Percentiles rank a stretch among this genome's conserved stretches.
phyloP scores from a whole-genome alignment of 2,113 vertebrate genomes.

The Channa argus region DNA sequence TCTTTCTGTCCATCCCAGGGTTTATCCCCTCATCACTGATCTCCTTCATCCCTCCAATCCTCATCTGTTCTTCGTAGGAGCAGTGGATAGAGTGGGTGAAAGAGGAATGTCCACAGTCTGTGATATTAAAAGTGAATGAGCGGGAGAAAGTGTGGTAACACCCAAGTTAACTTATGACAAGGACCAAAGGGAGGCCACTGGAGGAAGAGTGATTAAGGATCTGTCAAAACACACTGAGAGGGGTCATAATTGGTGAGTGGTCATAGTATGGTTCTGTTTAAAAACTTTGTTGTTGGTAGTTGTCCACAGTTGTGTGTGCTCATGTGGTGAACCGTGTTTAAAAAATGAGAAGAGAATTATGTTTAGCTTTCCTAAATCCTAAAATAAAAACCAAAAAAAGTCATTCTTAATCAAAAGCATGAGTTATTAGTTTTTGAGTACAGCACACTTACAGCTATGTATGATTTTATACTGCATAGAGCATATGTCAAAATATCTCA shows the following conservation, averaged over 20 bases:
- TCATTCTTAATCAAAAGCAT: too few species aligned
- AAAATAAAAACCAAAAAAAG: too few species aligned
- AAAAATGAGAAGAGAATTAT: neutral
- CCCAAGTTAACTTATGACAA: slow-evolving; percentile 48
- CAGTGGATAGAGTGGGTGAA: slow-evolving; percentile 59
- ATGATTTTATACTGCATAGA: too few species aligned
- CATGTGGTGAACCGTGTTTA: neutral
- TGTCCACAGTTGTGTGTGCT: slow-evolving; percentile 5
- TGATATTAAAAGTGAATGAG: slow-evolving; percentile 71
- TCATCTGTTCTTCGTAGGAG: slow-evolving; percentile 82
- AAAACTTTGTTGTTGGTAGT: slow-evolving; percentile 2
- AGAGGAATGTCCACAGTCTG: slow-evolving; percentile 58
- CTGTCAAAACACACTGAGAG: slow-evolving; percentile 31
- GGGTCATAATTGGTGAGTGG: slow-evolving; percentile 66
- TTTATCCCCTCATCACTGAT: slow-evolving; percentile 86
- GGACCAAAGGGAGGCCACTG: slow-evolving; percentile 26
- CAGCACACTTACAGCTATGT: too few species aligned
- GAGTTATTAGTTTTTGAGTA: too few species aligned
- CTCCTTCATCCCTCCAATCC: slow-evolving; percentile 86
- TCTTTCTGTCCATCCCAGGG: slow-evolving; percentile 77
- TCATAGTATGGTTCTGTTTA: slow-evolving; percentile 15
- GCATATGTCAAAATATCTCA: too few species aligned
- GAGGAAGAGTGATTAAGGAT: slow-evolving; percentile 42
- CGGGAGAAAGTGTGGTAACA: slow-evolving; percentile 41
- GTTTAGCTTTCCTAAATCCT: neutral